Base-by-base conservation (phyloP, 53 echinoderm and acorn worm genomes). In the Zoroaster sp. region DNA sequence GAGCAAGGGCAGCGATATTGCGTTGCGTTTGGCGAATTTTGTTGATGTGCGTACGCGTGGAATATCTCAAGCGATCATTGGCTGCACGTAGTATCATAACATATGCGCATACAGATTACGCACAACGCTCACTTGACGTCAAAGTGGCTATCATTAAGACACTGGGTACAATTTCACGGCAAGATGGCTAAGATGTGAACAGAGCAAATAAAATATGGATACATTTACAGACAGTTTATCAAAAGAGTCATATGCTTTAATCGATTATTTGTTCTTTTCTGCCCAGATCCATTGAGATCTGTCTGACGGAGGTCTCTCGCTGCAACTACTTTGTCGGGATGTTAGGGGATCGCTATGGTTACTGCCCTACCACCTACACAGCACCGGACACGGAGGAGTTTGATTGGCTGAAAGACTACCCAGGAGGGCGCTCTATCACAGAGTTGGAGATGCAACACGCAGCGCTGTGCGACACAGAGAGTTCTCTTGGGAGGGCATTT, bases 281-380 rank as follows among this genome's bases (percentile, higher is more conserved):
- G 40, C 36, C 32, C 91, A 97, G 98, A 39, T 94, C 98, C 32
- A 73, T 99, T 33, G 99, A 99, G 80, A 89, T 99, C 66, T 99
- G 99, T 80, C 93, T 99, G 49, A 65, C 89, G 18, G 99, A 99
- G 71, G 96, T 94, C 35, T 87, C 94, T 17, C 90, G 94, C 25
- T 99, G 96, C 23, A 91, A 99, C 71, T 92, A 94, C 81, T 99
- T 99, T 87, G 59, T 99, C 2, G 94, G 99, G 33, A 90, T 99
- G 23, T 86, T 99, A 40, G 99, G 99, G 42, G 88, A 96, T 77
- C 89, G 99, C 20, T 99, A 99, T 66, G 99, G 99, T 73, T 86
- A 89, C 88, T 74, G 93, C 35, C 99, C 99, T 4, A 89, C 88
- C 37, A 63, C 75, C 42, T 96, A 96, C 82, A 69, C 73, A 18